phyloP scores from a whole-genome alignment of 2,888 invertebrate genomes.

The Panorpa germanica region DNA sequence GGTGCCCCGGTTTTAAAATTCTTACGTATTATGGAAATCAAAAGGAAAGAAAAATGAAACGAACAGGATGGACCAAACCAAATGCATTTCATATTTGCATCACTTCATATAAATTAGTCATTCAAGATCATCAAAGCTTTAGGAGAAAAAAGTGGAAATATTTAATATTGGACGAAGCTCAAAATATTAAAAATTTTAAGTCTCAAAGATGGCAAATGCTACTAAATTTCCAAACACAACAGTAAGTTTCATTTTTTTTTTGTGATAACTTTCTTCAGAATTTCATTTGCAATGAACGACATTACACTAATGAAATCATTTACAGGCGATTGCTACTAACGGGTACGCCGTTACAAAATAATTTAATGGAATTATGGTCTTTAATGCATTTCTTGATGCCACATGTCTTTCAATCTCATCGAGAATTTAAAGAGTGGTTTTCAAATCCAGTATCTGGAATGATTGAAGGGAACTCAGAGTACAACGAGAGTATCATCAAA shows the following conservation, averaged over 20 bases:
- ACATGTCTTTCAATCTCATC: conserved; percentile 86
- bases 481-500: conserved; percentile 75
- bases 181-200: conserved; percentile 99
- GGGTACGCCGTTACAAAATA: conserved; percentile 91
- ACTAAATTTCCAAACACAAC: conserved; percentile 82
- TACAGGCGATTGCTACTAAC: conserved; percentile 72
- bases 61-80: conserved; percentile 93
- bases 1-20: conserved; percentile 99
- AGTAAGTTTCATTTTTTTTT: conserved; percentile 30
- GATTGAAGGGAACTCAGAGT: conserved; percentile 85
- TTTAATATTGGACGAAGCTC: conserved; percentile 93
- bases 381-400: conserved; percentile 98
- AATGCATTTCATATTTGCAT: conserved; percentile 98
- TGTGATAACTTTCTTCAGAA: conserved; percentile 11
- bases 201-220: conserved; percentile 96
- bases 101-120: conserved; percentile 93
- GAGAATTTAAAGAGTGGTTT: conserved; percentile 98
- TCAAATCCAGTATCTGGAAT: conserved; percentile 91
- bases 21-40: conserved; percentile 94
- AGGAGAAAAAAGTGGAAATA: conserved; percentile 97
- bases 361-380: conserved; percentile 93
- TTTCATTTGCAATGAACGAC: conserved; percentile 10
- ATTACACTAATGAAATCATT: no score
- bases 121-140: conserved; percentile 96
- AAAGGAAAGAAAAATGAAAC: conserved; percentile 82